Conservation (phyloP, 2,113 vertebrate genomes). For the Theropithecus gelada region DNA sequence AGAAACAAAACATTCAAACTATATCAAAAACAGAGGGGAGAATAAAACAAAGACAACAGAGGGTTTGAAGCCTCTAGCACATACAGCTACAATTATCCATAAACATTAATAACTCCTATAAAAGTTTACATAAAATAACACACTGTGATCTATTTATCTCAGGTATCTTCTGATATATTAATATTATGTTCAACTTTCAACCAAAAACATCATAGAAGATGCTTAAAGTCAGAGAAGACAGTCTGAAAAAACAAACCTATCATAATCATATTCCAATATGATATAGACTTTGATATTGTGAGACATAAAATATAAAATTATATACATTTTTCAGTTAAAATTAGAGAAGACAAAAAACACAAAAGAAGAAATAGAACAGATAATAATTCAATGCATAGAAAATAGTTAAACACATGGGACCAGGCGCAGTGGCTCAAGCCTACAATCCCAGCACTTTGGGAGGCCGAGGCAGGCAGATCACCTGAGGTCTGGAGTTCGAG, state of each 20-base stretch:
- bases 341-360: neutral
- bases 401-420: neutral
- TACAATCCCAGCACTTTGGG: no score
- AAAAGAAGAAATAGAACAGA: neutral
- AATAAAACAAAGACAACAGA: neutral
- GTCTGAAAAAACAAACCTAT: neutral
- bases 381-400: neutral
- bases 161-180: neutral
- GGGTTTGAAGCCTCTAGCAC: neutral
- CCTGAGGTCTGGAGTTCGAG: no score
- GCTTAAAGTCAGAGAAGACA: neutral
- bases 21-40: neutral
- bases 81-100: neutral
- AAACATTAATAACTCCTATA: neutral
- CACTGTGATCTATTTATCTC: neutral
- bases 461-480: no score
- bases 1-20: no score
- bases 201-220: neutral
- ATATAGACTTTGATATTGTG: neutral
- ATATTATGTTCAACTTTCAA: neutral
- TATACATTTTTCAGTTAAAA: neutral
- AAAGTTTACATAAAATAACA: neutral
- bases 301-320: neutral
- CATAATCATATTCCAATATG: neutral
- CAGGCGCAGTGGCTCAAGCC: no score